Percentiles rank a stretch among this genome's conserved stretches.
Conservation (phyloP, 1,140 invertebrate genomes). For the Brachionus sp. region DNA sequence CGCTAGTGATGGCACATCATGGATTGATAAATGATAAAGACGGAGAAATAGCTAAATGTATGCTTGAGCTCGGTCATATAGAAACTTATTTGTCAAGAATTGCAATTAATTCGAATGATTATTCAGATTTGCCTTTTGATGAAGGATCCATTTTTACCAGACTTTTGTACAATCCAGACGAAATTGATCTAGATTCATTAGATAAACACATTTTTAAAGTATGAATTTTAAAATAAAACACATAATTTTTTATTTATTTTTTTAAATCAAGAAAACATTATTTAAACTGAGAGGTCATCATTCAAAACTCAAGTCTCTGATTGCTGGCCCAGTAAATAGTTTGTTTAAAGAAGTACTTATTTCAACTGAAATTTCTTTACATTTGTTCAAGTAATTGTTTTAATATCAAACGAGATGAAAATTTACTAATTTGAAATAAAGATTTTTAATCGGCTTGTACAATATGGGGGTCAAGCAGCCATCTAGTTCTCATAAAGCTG, state of each 20-base stretch:
- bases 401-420: neutral
- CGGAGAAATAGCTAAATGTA: slow-evolving; percentile 29
- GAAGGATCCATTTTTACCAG: slow-evolving; percentile 24
- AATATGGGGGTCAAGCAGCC: slow-evolving; percentile 5
- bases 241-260: neutral
- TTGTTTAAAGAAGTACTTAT: slow-evolving; percentile 31
- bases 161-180: slow-evolving; percentile 36
- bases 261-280: neutral
- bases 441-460: slow-evolving; percentile 19
- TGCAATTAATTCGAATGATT: slow-evolving; percentile 6
- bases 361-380: neutral
- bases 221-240: neutral
- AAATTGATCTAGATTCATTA: slow-evolving; percentile 23
- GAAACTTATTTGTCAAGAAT: slow-evolving; percentile 41
- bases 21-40: slow-evolving; percentile 37
- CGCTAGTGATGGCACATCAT: slow-evolving; percentile 19
- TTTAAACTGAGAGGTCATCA: slow-evolving; percentile 35
- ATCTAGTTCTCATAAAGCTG: slow-evolving; percentile 12
- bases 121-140: slow-evolving; percentile 20
- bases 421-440: neutral
- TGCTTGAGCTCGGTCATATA: slow-evolving; percentile 29
- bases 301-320: neutral
- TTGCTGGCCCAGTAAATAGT: slow-evolving; percentile 5
- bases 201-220: slow-evolving; percentile 37
- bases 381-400: slow-evolving; percentile 36